A percentile compares a stretch with the other conserved stretches of the same genome.
phyloP scores from a whole-genome alignment of 2,113 vertebrate species.

The Saimiri boliviensis region DNA sequence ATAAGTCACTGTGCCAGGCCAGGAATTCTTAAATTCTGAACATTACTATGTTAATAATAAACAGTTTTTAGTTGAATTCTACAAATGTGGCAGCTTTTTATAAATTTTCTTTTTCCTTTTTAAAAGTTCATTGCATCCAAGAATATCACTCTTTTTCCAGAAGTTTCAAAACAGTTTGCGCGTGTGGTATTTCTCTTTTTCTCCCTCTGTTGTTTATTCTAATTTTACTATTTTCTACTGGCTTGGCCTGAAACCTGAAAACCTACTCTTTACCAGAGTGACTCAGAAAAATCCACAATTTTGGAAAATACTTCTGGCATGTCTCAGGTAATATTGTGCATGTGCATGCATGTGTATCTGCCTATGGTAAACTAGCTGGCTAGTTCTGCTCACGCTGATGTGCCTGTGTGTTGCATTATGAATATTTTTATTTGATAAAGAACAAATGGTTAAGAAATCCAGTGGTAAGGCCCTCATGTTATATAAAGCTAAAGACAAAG shows the following conservation, averaged over 20 bases:
- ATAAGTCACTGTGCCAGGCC: background rate
- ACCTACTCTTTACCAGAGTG: background rate
- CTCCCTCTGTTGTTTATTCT: background rate
- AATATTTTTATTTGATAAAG: conserved; percentile 34
- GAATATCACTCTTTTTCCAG: background rate
- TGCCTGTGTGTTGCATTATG: background rate
- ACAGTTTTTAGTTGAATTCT: background rate
- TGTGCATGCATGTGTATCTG: background rate
- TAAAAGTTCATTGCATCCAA: background rate
- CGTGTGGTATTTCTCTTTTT: conserved; percentile 21
- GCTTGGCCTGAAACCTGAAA: conserved; percentile 7
- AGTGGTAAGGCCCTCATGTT: background rate
- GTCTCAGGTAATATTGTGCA: background rate
- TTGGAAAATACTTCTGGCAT: background rate
- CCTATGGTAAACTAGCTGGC: background rate
- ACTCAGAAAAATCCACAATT: background rate
- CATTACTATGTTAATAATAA: background rate
- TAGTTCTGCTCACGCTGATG: background rate
- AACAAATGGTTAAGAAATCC: background rate
- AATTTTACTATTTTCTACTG: conserved; percentile 9
- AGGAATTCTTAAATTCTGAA: background rate
- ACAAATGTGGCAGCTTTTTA: background rate
- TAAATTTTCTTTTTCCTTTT: background rate
- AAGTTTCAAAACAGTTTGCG: conserved; percentile 22
- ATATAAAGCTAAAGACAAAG: background rate